phyloP scores from a whole-genome alignment of 2,113 vertebrate species.

The Ceuthmochares aereus region DNA sequence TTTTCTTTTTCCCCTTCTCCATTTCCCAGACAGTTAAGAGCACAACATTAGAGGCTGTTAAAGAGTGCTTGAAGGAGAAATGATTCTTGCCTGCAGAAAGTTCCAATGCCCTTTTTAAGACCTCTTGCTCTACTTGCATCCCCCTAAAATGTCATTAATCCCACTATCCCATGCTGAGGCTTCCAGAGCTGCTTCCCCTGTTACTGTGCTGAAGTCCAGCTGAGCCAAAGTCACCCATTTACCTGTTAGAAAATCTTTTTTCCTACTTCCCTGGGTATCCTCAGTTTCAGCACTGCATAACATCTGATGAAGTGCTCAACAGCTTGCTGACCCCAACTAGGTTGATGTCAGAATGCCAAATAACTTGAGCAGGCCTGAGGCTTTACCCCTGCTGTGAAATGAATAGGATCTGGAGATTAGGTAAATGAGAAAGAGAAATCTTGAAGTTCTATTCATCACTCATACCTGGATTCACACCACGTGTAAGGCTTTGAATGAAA shows the following conservation, averaged over 20 bases:
- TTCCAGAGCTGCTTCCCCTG: not conserved
- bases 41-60: not conserved
- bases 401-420: not conserved
- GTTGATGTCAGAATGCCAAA: not conserved
- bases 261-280: not conserved
- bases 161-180: not conserved
- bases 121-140: not conserved
- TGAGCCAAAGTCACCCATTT: not conserved
- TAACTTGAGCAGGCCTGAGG: not conserved
- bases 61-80: not conserved
- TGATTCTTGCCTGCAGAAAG: not conserved
- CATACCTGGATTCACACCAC: not conserved
- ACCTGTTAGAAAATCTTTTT: not conserved
- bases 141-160: not conserved
- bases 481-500: not conserved
- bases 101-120: not conserved
- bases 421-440: conserved; percentile 41
- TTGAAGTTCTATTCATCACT: not conserved
- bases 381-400: conserved; percentile 6
- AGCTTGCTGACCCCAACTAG: not conserved
- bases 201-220: not conserved
- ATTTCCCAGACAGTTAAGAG: not conserved
- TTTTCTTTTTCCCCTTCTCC: not conserved
- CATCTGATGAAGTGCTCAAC: not conserved
- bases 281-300: not conserved